Conservation (phyloP, 2,888 invertebrate species). For the Callyntrura guangdongensis region DNA sequence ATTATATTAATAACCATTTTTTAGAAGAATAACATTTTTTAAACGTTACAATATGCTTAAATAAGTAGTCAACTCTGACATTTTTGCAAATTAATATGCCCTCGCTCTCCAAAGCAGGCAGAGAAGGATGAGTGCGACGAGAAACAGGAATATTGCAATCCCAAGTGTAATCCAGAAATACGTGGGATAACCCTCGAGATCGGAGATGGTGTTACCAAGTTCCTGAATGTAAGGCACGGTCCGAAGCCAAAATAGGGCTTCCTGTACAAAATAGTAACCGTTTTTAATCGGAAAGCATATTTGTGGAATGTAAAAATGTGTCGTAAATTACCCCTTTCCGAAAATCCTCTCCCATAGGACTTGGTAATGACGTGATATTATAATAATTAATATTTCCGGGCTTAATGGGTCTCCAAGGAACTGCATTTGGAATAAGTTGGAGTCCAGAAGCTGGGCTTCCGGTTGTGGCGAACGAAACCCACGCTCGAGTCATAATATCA, state of each 20-base stretch:
- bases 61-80: not conserved
- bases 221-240: slow-evolving; percentile 82
- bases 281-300: not conserved
- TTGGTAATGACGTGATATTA: slow-evolving; percentile 79
- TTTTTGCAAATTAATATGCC: slow-evolving; percentile 12
- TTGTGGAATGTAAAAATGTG: not conserved
- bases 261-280: slow-evolving; percentile 68
- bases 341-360: slow-evolving; percentile 82
- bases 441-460: slow-evolving; percentile 80
- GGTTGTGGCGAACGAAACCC: slow-evolving; percentile 81
- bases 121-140: slow-evolving; percentile 78
- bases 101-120: slow-evolving; percentile 55
- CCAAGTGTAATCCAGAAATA: slow-evolving; percentile 83
- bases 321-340: slow-evolving; percentile 81
- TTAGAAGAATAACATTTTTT: not conserved
- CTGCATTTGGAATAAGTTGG: slow-evolving; percentile 64
- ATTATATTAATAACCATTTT: not conserved
- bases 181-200: slow-evolving; percentile 79
- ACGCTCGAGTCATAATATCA: slow-evolving; percentile 78
- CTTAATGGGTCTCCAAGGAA: slow-evolving; percentile 81
- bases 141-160: slow-evolving; percentile 80
- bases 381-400: slow-evolving; percentile 83
- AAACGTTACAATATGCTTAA: not conserved
- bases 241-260: slow-evolving; percentile 82
- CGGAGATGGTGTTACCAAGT: slow-evolving; percentile 81